phyloP scores from a whole-genome alignment of 2,888 invertebrate genomes.

The Neria commutata region DNA sequence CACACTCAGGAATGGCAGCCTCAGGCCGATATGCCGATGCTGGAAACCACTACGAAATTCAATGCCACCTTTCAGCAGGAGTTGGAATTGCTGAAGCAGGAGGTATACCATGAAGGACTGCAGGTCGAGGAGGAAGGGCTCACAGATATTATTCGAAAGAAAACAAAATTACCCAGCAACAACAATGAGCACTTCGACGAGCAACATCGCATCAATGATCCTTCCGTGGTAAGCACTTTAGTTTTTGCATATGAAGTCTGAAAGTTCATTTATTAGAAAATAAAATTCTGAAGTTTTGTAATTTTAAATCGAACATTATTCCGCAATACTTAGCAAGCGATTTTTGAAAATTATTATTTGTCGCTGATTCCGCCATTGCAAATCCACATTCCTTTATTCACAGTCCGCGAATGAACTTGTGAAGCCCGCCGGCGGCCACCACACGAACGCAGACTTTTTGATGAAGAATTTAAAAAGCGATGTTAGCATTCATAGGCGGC shows the following conservation, averaged over 20 bases:
- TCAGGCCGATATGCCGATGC: slow-evolving; percentile 35
- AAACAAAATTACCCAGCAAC: slow-evolving; percentile 69
- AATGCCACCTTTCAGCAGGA: slow-evolving; percentile 76
- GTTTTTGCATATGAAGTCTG: background rate
- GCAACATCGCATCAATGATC: slow-evolving; percentile 41
- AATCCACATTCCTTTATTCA: slow-evolving; percentile 15
- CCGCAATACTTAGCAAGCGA: background rate
- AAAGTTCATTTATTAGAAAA: background rate
- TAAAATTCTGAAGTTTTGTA: background rate
- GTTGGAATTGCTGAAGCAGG: slow-evolving; percentile 81
- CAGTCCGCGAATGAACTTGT: slow-evolving; percentile 57
- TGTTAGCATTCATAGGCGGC: slow-evolving; percentile 37
- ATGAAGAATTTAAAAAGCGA: slow-evolving; percentile 56
- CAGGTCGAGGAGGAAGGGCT: slow-evolving; percentile 86
- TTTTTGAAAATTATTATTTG: background rate
- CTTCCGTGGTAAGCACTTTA: slow-evolving; percentile 44
- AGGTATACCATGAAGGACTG: slow-evolving; percentile 78
- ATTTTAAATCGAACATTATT: background rate
- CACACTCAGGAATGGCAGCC: slow-evolving; percentile 26
- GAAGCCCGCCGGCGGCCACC: slow-evolving; percentile 42
- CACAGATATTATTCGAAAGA: slow-evolving; percentile 74
- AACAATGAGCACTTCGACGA: slow-evolving; percentile 56
- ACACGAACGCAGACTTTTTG: slow-evolving; percentile 42
- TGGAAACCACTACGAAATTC: slow-evolving; percentile 50
- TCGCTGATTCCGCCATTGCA: background rate